Base-by-base conservation (phyloP, 2,888 invertebrate species). In the Laothoe populi region DNA sequence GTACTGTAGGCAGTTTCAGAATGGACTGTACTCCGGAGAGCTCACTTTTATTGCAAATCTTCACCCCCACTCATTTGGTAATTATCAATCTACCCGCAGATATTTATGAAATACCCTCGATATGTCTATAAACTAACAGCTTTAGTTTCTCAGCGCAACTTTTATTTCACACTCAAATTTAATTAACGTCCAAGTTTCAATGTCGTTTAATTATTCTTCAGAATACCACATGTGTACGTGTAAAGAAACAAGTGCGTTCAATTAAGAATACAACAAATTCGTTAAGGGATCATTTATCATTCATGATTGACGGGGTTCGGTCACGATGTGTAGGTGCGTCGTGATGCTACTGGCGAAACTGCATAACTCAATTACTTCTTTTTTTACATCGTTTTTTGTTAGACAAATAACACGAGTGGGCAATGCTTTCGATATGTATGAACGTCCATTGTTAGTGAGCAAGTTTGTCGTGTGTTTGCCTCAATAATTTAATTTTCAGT, bases 231-330 rank as follows among this genome's bases (percentile, higher is more conserved):
- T 59, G 31, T 57, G 57, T 62, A 40, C 23, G 24, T 40, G 42
- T 63, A 63, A 80, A 72, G n/a, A 77, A 78, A 80, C 85, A 84
- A 87, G 84, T 75, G 77, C 77, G 70, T 72, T 77, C 80, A 82
- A 86, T 86, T 84, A 84, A 79, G 71, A 79, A 72, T 79, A 83
- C 78, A 84, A 84, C 81, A 81, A 86, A 88, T 88, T 88, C 87
- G 87, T 88, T 88, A 88, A 79, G 82, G 79, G 72, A 70, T 76
- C 78, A 87, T 89, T 88, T 83, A 88, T 83, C 81, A 82, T 74
- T 68, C 46, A 69, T 87, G 88, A 88, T 87, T 87, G 88, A 82
- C 88, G 87, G 82, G 73, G 69, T 71, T 75, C 71, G 71, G 64
- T 63, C 42, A 63, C 61, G 63, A 45, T 69, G 58, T 62, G 66